Base-by-base conservation (phyloP, 2,113 vertebrate genomes). In the Solea senegalensis region DNA sequence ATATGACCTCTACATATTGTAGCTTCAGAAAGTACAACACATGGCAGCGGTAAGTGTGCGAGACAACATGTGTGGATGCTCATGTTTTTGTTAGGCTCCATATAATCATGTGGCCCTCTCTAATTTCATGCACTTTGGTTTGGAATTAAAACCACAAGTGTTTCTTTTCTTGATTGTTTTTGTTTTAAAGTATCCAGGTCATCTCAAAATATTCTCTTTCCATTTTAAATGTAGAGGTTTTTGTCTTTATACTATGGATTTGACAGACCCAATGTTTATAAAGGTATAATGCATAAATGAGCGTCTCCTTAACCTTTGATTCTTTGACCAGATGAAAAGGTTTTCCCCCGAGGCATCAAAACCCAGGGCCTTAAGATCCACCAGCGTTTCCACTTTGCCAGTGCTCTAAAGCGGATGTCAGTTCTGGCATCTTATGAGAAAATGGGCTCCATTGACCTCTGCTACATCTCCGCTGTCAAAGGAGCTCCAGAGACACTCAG, bases 381-480 rank as follows among this genome's bases (percentile, higher is more conserved):
- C 93, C 97, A 98, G 92, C 95, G 97, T 74, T 99, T 99, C 93
- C 97, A 98, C 93, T 99, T 99, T 91, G 96, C 98, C 89, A 99
- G 97, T 69, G 95, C 96, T 81, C 94, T 99, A 78, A 97, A 98
- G 90, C 95, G 98, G 80, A 99, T 99, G 97, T 97, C 96, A 2
- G 97, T 98, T 50, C 78, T 99, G 87, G 96, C 96, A 4, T 99
- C 97, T 0, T 98, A 95, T 0, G 96, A 99, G 92, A 95, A 93
- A 80, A 90, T 95, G 3, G 97, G 97, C 78, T 95, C 96, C 62
- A 93, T 95, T 3, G 96, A 98, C 58, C 95, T 97, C 78, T 96
- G 93, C 86, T 98, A 96, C 89, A 93, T 99, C 90, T 96, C 96
- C 27, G 92, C 96, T 6, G 97, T 98, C 68, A 99, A 99, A 88